These are phyloP conservation scores for Oxyura jamaicensis DNA, from an alignment of 2,113 vertebrate species.

Conservation along the genomic window DNA sequence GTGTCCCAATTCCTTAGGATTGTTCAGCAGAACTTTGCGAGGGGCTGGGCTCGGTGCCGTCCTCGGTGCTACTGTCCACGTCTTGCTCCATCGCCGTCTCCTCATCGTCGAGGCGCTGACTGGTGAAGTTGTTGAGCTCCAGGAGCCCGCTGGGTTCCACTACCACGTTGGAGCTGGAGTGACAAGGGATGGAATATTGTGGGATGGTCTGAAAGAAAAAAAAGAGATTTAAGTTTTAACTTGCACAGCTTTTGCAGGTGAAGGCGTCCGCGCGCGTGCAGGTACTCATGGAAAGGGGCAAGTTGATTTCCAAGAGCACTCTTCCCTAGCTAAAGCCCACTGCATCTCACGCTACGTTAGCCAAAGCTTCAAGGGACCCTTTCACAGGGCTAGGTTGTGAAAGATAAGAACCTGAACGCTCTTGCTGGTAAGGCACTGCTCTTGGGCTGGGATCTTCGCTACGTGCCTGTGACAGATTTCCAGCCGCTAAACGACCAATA, in stretches of 20 bases:
- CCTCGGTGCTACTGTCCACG: slow-evolving; percentile 93
- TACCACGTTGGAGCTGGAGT: slow-evolving; percentile 96
- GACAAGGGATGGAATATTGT: slow-evolving; percentile 95
- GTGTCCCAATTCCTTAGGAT: slow-evolving; percentile 75
- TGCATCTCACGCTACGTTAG: fast-evolving
- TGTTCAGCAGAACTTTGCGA: slow-evolving; percentile 78
- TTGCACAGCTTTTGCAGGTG: background rate
- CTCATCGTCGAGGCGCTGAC: slow-evolving; percentile 93
- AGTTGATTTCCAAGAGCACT: background rate
- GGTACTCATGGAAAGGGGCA: background rate
- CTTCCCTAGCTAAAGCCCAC: background rate
- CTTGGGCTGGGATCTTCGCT: background rate
- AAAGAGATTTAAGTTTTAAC: background rate
- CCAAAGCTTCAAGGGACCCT: background rate
- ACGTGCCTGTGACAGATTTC: background rate
- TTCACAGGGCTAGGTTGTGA: background rate
- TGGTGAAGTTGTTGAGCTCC: slow-evolving; percentile 97
- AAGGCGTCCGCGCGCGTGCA: background rate
- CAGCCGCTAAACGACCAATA: background rate
- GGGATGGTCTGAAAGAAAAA: slow-evolving; percentile 90
- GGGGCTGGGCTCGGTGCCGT: slow-evolving; percentile 86
- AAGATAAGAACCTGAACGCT: background rate
- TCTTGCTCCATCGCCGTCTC: slow-evolving; percentile 91
- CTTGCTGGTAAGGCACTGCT: background rate
- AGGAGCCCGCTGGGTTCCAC: slow-evolving; percentile 98